Base-by-base conservation (phyloP, 2,113 vertebrate species). In the Saguinus imperator region DNA sequence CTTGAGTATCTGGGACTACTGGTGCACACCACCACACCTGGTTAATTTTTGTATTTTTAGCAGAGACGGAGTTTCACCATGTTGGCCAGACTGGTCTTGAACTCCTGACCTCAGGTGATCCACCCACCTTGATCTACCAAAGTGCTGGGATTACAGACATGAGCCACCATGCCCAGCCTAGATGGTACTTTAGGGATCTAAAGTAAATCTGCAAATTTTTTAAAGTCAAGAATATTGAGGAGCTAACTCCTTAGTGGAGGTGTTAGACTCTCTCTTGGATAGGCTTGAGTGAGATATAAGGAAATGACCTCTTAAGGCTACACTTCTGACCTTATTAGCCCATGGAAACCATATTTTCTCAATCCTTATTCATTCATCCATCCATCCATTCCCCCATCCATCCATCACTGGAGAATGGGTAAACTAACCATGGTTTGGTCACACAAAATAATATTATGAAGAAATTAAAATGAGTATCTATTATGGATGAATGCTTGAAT, bases 321-420 rank as follows among this genome's bases (percentile, higher is more conserved):
- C 3, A 4, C 10, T 11, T 11, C 43, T 68, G 43, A 13, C 3
- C 27, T 91, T 1, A 0, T 21, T n/a, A 10, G 50, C 29, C 40
- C 20, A 16, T 2, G 43, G 21, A 25, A 81, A 6, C 25, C 8
- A 0, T 20, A 3, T 52, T 58, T 70, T 66, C 75, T 81, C 64
- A 25, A 27, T 18, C 7, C 66, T n/a, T 20, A 17, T 1, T 8
- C 7, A 48, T 40, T 50, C 12, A 12, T 32, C 29, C 61, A 64
- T 29, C 2, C 11, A 2, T 29, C 27, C 61, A 29, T 64, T 61
- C 58, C 25, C 12, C 11, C 25, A 61, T 61, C 58, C 58, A 29
- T 48, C 52, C 32, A 4, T 20, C 32, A 1, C 14, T 9, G 21
- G 79, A 85, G 27, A 29, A 43, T 1, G 55, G 23, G 29, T 10